phyloP scores from a whole-genome alignment of 2,113 vertebrate species.

The Phainopepla nitens region DNA sequence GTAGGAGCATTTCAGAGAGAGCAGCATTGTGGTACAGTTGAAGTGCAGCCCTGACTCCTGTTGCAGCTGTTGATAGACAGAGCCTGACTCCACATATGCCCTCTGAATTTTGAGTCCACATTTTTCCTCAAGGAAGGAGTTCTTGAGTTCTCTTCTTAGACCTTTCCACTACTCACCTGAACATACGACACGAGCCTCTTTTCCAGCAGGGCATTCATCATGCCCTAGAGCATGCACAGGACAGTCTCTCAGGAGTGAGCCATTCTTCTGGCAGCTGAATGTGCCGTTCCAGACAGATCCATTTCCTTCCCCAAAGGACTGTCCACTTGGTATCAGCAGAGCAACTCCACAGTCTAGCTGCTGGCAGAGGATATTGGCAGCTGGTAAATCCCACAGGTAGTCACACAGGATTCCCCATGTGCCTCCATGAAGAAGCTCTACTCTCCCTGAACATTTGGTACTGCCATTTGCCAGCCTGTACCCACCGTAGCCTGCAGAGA shows the following conservation, averaged over 20 bases:
- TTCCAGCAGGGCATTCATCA: slow-evolving; percentile 35
- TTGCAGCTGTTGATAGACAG: neutral
- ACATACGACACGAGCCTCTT: neutral
- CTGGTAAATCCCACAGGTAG: slow-evolving; percentile 31
- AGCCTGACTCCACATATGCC: neutral
- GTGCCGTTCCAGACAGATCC: slow-evolving; percentile 17
- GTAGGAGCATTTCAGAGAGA: neutral
- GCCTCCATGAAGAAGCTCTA: slow-evolving; percentile 63
- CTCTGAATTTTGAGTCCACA: neutral
- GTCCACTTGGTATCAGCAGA: neutral
- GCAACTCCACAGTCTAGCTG: slow-evolving; percentile 63
- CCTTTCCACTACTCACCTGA: slow-evolving; percentile 18
- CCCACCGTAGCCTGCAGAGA: slow-evolving; percentile 34
- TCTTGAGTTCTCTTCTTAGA: neutral
- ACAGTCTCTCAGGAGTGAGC: neutral
- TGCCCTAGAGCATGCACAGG: neutral
- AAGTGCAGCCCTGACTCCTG: neutral
- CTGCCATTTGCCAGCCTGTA: slow-evolving; percentile 55
- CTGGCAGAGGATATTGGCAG: slow-evolving; percentile 50
- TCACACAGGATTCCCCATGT: slow-evolving; percentile 61
- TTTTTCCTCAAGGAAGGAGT: neutral
- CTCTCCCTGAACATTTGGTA: slow-evolving; percentile 52
- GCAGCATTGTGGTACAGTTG: neutral
- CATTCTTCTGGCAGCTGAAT: slow-evolving; percentile 48
- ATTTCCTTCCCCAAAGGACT: slow-evolving; percentile 3